Conservation (phyloP, 1,140 invertebrate species). For the Manduca sexta region DNA sequence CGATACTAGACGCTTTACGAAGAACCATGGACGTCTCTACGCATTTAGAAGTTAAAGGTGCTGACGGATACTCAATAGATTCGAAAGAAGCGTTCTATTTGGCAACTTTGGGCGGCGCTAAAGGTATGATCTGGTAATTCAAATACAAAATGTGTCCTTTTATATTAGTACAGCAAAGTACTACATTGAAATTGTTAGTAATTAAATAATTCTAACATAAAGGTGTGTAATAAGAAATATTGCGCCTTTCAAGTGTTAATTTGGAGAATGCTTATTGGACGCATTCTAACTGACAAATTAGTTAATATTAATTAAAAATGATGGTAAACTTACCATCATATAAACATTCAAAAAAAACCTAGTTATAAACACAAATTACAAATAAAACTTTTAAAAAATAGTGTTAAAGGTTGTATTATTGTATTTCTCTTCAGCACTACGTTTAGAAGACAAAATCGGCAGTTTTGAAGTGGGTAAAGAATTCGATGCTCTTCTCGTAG, state of each 20-base stretch:
- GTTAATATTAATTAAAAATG: no score
- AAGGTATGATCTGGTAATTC: slow-evolving; percentile 76
- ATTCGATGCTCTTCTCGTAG: slow-evolving; percentile 87
- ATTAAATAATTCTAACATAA: no score
- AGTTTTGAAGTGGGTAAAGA: slow-evolving; percentile 87
- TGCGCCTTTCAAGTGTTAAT: no score
- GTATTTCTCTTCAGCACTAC: slow-evolving; percentile 77
- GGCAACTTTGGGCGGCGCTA: slow-evolving; percentile 89
- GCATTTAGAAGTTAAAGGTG: slow-evolving; percentile 71
- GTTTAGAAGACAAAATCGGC: slow-evolving; percentile 82
- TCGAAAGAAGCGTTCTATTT: slow-evolving; percentile 88
- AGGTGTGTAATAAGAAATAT: no score
- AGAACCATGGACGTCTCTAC: slow-evolving; percentile 83
- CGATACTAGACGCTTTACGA: slow-evolving; percentile 85
- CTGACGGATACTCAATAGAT: slow-evolving; percentile 69
- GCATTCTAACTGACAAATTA: no score
- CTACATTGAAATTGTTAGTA: no score
- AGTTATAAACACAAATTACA: no score
- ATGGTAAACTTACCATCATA: no score
- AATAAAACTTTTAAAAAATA: neutral
- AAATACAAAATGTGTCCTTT: no score
- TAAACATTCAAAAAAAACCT: no score
- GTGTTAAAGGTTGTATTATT: neutral
- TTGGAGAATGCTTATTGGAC: no score
- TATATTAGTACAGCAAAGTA: no score